Conservation (phyloP, 2,113 vertebrate species). For the Pleuronectes platessa region DNA sequence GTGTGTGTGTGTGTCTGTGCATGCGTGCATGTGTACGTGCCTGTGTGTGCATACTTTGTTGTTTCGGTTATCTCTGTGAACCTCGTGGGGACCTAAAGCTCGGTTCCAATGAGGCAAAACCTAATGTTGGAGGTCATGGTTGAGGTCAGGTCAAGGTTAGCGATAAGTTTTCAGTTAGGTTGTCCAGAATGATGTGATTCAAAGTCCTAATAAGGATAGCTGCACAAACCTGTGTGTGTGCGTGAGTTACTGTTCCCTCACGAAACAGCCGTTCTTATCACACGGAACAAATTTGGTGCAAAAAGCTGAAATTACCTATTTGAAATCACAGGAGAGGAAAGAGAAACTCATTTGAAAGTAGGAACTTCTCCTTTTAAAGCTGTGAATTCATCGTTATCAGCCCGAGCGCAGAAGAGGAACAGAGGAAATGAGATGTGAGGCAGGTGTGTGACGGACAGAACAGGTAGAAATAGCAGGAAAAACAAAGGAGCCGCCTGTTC, state of each 20-base stretch:
- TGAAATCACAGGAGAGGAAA: no score
- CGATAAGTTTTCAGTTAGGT: no score
- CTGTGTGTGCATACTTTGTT: no score
- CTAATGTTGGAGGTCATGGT: no score
- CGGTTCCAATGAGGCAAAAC: no score
- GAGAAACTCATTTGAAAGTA: no score
- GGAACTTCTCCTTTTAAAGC: neutral
- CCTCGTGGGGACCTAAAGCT: no score
- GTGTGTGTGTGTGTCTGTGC: constrained; percentile 9
- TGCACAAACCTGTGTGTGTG: no score
- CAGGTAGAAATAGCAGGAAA: neutral
- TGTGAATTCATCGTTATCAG: constrained; percentile 15
- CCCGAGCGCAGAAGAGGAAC: neutral
- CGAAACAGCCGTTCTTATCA: neutral
- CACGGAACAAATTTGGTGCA: neutral
- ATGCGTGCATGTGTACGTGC: constrained; percentile 9
- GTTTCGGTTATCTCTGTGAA: no score
- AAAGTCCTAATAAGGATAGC: no score
- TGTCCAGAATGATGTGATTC: no score
- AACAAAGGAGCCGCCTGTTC: constrained; percentile 20
- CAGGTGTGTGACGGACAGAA: neutral
- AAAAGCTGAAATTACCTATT: neutral
- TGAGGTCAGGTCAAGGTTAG: no score
- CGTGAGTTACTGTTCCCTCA: neutral
- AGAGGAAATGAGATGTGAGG: constrained; percentile 9